These are phyloP conservation scores for Lepus townsendii DNA, from an alignment of 2,797 vertebrate genomes.

Conservation along the genomic window DNA sequence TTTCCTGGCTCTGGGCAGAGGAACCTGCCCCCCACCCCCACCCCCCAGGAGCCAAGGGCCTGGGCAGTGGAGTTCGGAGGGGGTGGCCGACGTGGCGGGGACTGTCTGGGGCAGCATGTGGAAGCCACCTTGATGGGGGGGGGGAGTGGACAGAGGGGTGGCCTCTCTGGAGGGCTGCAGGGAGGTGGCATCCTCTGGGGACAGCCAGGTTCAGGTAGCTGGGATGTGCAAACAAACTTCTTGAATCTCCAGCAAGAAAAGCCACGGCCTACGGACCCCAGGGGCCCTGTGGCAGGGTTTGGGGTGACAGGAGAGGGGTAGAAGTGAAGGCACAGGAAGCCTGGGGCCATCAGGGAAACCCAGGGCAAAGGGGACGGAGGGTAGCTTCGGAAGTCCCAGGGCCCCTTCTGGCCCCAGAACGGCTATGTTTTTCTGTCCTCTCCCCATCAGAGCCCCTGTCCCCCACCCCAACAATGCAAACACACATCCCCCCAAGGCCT, in stretches of 20 bases:
- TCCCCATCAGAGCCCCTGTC: no score
- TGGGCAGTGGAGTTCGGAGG: background rate
- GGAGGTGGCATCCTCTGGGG: background rate
- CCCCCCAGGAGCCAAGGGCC: background rate
- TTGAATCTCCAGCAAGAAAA: background rate
- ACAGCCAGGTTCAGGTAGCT: background rate
- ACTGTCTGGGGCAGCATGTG: background rate
- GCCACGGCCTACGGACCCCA: background rate
- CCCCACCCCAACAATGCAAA: background rate
- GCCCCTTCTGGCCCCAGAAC: background rate
- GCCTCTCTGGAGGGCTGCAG: background rate
- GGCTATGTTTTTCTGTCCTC: background rate
- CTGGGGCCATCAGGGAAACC: background rate
- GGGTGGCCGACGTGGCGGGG: accelerated
- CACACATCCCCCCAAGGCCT: background rate
- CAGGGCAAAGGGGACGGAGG: background rate
- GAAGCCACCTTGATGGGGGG: background rate
- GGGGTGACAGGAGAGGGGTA: background rate
- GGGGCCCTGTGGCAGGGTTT: background rate
- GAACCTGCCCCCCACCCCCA: no score
- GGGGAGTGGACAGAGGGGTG: background rate
- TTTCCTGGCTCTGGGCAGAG: background rate
- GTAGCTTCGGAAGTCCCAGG: background rate
- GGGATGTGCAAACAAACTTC: background rate
- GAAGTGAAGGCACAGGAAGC: no score